These are phyloP conservation scores for Lithophane ornitopus DNA, from an alignment of 2,888 invertebrate genomes.

Conservation along the genomic window DNA sequence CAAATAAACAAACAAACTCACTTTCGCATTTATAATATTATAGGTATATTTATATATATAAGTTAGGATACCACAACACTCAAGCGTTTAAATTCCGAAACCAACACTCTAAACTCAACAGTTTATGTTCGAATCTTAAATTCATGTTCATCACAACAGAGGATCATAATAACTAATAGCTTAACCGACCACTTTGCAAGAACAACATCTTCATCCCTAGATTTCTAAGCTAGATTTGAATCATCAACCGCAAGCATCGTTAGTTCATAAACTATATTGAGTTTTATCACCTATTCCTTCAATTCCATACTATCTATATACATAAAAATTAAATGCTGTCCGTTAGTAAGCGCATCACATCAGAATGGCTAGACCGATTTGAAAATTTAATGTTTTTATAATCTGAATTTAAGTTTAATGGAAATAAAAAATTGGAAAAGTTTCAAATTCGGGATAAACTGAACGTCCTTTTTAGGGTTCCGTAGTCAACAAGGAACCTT, in stretches of 20 bases:
- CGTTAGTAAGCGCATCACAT: neutral
- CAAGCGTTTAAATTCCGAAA: slow-evolving; percentile 20
- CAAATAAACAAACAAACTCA: no score
- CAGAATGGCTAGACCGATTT: neutral
- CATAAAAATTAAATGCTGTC: neutral
- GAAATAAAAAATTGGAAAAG: no score
- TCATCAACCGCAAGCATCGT: slow-evolving; percentile 48
- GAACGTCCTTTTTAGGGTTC: no score
- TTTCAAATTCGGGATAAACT: no score
- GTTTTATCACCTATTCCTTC: slow-evolving; percentile 58
- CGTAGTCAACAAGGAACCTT: neutral
- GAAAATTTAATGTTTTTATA: neutral
- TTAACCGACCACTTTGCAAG: slow-evolving; percentile 26
- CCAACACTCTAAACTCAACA: slow-evolving; percentile 10
- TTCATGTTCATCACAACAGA: slow-evolving; percentile 26
- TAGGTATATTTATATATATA: no score
- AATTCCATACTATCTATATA: neutral
- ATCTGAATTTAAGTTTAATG: no score
- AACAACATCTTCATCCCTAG: slow-evolving; percentile 39
- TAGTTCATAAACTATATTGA: slow-evolving; percentile 50
- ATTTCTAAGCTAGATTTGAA: slow-evolving; percentile 47
- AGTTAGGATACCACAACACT: neutral
- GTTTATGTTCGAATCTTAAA: slow-evolving; percentile 48
- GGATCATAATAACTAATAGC: no score
- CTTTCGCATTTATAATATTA: no score